A percentile compares a stretch with the other conserved stretches of the same genome.
Conservation (phyloP, 2,888 invertebrate genomes). For the Leptinotarsa rubiginosa region DNA sequence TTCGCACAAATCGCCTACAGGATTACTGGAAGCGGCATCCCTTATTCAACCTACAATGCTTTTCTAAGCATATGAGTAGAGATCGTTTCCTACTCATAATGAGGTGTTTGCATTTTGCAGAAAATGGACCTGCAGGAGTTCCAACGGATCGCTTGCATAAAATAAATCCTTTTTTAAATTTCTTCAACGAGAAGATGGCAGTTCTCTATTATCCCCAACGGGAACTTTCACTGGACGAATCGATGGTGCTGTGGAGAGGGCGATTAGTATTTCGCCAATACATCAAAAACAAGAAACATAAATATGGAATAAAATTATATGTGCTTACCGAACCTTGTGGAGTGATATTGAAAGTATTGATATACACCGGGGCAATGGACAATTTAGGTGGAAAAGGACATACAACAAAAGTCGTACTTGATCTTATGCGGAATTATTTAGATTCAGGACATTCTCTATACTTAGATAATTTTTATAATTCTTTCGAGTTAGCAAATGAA, state of each 20-base stretch:
- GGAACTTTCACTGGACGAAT: slow-evolving; percentile 42
- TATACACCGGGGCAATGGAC: slow-evolving; percentile 52
- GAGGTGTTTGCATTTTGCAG: slow-evolving; percentile 35
- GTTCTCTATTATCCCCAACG: slow-evolving; percentile 32
- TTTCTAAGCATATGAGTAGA: slow-evolving; percentile 38
- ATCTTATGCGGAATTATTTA: slow-evolving; percentile 4
- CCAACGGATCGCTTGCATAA: slow-evolving; percentile 44
- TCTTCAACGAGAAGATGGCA: slow-evolving; percentile 12
- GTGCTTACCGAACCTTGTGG: slow-evolving; percentile 56
- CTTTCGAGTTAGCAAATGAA: slow-evolving; percentile 10
- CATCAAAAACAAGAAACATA: slow-evolving; percentile 6
- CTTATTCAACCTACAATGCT: slow-evolving; percentile 36
- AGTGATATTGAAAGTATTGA: slow-evolving; percentile 43
- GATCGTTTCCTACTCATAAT: slow-evolving; percentile 41
- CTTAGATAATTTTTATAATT: slow-evolving; percentile 20
- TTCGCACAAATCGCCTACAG: slow-evolving; percentile 25
- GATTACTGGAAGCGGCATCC: slow-evolving; percentile 39
- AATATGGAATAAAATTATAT: slow-evolving; percentile 44
- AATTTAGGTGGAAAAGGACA: slow-evolving; percentile 41
- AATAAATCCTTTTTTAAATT: slow-evolving; percentile 46
- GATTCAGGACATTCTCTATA: slow-evolving; percentile 7
- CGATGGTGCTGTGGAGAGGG: slow-evolving; percentile 3
- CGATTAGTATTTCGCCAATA: slow-evolving; percentile 8
- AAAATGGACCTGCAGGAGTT: slow-evolving; percentile 14
- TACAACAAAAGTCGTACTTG: slow-evolving; percentile 11